A percentile compares a stretch with the other conserved stretches of the same genome.
Conservation (phyloP, 2,113 vertebrate species). For the Mirounga angustirostris region DNA sequence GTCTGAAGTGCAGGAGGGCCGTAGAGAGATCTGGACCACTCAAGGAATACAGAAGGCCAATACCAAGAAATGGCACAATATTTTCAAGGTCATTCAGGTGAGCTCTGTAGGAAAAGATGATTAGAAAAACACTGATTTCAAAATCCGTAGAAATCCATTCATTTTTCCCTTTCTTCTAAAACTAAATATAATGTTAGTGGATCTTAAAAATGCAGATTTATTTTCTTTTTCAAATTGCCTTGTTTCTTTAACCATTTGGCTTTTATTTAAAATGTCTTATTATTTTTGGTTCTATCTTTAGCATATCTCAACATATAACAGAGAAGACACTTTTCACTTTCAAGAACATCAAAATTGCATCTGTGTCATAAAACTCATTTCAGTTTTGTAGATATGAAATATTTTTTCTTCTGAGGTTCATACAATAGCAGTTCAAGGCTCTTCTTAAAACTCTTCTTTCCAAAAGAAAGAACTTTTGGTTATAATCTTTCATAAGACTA, state of each 20-base stretch:
- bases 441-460: constrained; percentile 34
- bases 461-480: not conserved
- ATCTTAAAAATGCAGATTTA: not conserved
- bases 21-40: constrained; percentile 88
- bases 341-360: constrained; percentile 2
- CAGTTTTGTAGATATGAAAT: not conserved
- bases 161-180: not conserved
- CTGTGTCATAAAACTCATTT: not conserved
- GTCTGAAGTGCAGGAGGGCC: constrained; percentile 93
- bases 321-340: not conserved
- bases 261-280: not conserved
- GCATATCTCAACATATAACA: not conserved
- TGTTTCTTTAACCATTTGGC: not conserved
- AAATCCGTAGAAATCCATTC: not conserved
- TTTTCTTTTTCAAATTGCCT: not conserved
- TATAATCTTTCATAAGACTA: not conserved
- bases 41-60: constrained; percentile 93
- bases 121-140: not conserved
- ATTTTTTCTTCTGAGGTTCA: not conserved
- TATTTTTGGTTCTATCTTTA: constrained; percentile 41
- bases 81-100: constrained; percentile 98
- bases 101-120: constrained; percentile 86
- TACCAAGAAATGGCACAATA: constrained; percentile 92
- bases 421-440: not conserved
- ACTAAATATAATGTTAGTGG: not conserved